Conservation (phyloP, 1,140 invertebrate species). For the Caenorhabditis brenneri region DNA sequence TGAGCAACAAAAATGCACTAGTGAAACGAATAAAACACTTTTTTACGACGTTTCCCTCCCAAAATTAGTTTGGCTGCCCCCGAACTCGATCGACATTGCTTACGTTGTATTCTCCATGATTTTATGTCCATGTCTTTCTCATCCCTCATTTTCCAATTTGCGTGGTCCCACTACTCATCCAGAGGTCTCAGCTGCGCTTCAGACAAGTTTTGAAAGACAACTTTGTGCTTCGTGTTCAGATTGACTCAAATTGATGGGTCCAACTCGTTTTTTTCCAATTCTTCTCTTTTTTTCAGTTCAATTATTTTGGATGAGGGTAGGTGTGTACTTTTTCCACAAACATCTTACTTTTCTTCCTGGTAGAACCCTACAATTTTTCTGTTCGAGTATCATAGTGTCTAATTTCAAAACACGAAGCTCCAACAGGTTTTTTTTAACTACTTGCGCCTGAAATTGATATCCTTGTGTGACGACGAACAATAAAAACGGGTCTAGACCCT, state of each 20-base stretch:
- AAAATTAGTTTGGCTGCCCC: constrained; percentile 10
- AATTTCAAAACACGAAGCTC: no score
- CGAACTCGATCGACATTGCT: neutral
- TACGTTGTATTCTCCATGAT: neutral
- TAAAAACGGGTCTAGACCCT: neutral
- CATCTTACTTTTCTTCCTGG: neutral
- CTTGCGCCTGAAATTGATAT: neutral
- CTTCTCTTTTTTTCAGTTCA: neutral
- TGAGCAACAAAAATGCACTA: neutral
- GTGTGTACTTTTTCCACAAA: neutral
- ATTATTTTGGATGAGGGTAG: neutral
- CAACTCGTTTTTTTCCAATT: constrained; percentile 2
- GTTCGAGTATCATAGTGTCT: neutral
- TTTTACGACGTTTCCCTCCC: constrained; percentile 1
- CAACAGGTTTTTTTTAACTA: no score
- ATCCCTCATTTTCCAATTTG: constrained; percentile 11
- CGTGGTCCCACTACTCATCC: neutral
- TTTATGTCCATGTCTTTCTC: neutral
- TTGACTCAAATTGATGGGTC: neutral
- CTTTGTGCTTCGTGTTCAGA: constrained; percentile 23
- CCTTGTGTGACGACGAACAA: neutral
- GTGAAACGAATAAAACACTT: neutral
- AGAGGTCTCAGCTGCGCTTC: neutral
- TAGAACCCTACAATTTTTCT: neutral
- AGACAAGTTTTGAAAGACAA: constrained; percentile 4